Evolutionary conservation across 2,797 vertebrate species (phyloP).

Genomic region (Oreochromis grahami): DNA sequence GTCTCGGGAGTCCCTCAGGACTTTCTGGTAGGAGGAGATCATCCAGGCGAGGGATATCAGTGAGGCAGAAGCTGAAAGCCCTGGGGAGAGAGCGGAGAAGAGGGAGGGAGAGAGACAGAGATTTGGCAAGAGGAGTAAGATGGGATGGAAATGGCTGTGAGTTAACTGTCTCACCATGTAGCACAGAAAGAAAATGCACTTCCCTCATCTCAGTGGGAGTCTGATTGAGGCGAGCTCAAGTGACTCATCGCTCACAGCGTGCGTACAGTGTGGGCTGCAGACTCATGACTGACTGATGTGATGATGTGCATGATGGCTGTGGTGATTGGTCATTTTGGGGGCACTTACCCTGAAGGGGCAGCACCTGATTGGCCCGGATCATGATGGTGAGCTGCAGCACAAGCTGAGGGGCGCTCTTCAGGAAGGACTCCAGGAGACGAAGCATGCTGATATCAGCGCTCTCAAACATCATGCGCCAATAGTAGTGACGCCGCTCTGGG

Average conservation of each 20-base stretch:
- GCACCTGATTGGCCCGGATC: conserved; percentile 79
- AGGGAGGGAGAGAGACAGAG: background rate
- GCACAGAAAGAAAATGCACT: background rate
- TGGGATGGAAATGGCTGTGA: background rate
- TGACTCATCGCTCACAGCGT: conserved; percentile 14
- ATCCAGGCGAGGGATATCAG: conserved; percentile 94
- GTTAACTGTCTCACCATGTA: background rate
- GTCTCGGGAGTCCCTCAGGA: conserved; percentile 91
- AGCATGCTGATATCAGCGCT: conserved; percentile 97
- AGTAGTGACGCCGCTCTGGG: conserved; percentile 88
- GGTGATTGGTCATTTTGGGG: background rate
- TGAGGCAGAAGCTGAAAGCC: conserved; percentile 89
- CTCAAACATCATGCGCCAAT: conserved; percentile 96
- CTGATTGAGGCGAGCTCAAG: background rate
- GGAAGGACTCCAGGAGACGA: conserved; percentile 93
- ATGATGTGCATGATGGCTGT: background rate
- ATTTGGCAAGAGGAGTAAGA: background rate
- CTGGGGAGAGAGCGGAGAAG: conserved; percentile 60
- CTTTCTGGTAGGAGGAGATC: conserved; percentile 95
- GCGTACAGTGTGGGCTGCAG: background rate
- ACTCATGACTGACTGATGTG: conserved; percentile 2
- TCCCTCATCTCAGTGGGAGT: background rate
- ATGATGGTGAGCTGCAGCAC: conserved; percentile 97
- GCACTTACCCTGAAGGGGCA: conserved; percentile 89
- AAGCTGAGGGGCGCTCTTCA: conserved; percentile 97